Conservation (phyloP, 2,888 invertebrate genomes). For the Ophion obscuratus region DNA sequence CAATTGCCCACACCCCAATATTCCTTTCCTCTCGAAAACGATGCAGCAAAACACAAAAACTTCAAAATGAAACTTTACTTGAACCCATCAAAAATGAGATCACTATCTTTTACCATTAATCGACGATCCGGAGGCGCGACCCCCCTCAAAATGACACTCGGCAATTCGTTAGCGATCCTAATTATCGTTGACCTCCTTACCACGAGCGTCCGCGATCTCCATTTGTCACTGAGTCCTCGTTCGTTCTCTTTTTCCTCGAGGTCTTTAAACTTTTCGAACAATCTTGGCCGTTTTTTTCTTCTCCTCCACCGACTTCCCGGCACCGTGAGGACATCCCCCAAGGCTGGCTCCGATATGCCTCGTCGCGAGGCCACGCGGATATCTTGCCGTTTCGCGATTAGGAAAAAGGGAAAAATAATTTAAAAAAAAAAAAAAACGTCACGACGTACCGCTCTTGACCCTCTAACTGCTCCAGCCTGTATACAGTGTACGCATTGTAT, state of each 20-base stretch:
- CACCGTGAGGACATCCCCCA: constrained; percentile 64
- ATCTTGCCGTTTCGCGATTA: constrained; percentile 27
- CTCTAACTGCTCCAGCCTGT: constrained; percentile 15
- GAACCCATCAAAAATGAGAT: no score
- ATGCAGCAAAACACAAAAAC: no score
- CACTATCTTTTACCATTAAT: background rate
- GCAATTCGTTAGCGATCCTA: background rate
- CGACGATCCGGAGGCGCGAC: background rate
- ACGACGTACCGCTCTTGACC: constrained; percentile 28
- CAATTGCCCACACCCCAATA: no score
- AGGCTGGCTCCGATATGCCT: constrained; percentile 65
- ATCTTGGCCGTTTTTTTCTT: background rate
- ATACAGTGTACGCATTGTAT: constrained; percentile 4
- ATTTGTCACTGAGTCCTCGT: constrained; percentile 12
- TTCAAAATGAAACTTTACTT: no score
- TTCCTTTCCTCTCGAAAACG: no score
- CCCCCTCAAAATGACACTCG: background rate
- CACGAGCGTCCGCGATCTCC: background rate
- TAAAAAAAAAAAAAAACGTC: constrained; percentile 18
- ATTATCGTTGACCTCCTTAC: constrained; percentile 16
- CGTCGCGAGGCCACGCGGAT: constrained; percentile 56
- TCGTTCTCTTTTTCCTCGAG: constrained; percentile 52
- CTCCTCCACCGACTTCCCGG: constrained; percentile 40
- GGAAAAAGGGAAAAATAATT: background rate
- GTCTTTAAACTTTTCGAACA: constrained; percentile 42